A percentile compares a stretch with the other conserved stretches of the same genome.
Conservation (phyloP, 2,797 vertebrate species). For the Hydrophis major region DNA sequence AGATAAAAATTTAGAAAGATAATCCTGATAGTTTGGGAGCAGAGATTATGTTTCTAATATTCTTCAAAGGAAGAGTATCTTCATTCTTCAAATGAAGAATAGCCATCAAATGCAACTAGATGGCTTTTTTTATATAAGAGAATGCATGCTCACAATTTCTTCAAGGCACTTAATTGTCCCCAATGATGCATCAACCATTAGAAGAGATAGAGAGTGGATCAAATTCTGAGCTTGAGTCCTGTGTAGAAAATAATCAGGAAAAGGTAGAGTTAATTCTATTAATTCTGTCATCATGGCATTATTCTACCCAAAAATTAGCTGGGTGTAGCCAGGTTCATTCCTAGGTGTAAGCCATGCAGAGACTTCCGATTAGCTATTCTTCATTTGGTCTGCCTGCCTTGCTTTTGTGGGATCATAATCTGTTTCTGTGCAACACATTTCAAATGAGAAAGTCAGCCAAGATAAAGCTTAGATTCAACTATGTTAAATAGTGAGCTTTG, state of each 20-base stretch:
- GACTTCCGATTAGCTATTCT: neutral
- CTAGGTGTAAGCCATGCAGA: neutral
- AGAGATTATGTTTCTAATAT: neutral
- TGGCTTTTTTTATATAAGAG: neutral
- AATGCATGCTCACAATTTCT: slow-evolving; percentile 86
- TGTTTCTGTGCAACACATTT: neutral
- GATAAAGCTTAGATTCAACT: neutral
- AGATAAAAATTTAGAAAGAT: neutral
- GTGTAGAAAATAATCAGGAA: neutral
- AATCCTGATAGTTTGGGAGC: neutral
- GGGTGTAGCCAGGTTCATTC: no score
- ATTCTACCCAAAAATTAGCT: neutral
- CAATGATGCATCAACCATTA: slow-evolving; percentile 86
- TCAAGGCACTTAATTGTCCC: slow-evolving; percentile 90
- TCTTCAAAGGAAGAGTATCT: neutral
- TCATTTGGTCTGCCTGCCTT: neutral
- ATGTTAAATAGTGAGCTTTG: neutral
- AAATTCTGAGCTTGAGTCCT: slow-evolving; percentile 86
- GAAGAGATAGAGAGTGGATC: slow-evolving; percentile 84
- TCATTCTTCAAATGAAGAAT: neutral
- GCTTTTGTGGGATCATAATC: neutral
- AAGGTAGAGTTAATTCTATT: neutral
- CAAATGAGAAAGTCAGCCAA: neutral
- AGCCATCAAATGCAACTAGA: neutral
- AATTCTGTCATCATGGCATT: neutral